phyloP scores from a whole-genome alignment of 64 coral and sea anemone species.

The Hydrozoanthus tunicans region DNA sequence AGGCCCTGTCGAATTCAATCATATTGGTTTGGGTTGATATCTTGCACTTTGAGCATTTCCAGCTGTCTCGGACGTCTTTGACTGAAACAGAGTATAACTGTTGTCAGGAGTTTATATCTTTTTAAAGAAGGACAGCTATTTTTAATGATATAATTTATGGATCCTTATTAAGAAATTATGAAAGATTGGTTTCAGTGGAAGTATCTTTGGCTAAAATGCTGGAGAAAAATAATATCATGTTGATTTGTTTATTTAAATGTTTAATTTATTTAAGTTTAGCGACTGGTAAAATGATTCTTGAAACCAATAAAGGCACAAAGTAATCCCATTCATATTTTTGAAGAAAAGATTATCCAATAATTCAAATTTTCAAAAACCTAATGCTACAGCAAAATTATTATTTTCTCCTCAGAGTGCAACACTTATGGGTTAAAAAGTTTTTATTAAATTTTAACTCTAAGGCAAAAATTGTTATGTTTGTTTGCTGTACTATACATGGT shows the following conservation, averaged over 20 bases:
- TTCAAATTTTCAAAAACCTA: background rate
- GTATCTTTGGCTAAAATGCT: background rate
- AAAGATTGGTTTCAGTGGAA: conserved; percentile 18
- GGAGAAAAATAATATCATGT: background rate
- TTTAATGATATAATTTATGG: background rate
- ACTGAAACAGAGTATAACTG: background rate
- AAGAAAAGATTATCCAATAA: background rate
- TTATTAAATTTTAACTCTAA: background rate
- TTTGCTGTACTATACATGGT: background rate
- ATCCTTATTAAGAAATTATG: background rate
- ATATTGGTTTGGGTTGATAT: background rate
- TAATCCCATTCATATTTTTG: background rate
- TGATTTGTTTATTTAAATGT: background rate
- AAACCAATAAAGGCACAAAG: background rate
- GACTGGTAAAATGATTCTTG: background rate
- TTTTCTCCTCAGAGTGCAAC: background rate
- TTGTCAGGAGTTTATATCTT: background rate
- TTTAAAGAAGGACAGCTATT: background rate
- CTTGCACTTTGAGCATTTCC: conserved; percentile 16
- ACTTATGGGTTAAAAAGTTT: background rate
- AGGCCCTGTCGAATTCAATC: background rate
- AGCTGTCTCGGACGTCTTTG: background rate
- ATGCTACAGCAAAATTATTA: background rate
- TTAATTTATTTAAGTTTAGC: background rate
- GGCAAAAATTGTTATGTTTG: background rate